These are phyloP conservation scores for Thalassarche chlororhynchos DNA, from an alignment of 2,113 vertebrate species.

Conservation along the genomic window DNA sequence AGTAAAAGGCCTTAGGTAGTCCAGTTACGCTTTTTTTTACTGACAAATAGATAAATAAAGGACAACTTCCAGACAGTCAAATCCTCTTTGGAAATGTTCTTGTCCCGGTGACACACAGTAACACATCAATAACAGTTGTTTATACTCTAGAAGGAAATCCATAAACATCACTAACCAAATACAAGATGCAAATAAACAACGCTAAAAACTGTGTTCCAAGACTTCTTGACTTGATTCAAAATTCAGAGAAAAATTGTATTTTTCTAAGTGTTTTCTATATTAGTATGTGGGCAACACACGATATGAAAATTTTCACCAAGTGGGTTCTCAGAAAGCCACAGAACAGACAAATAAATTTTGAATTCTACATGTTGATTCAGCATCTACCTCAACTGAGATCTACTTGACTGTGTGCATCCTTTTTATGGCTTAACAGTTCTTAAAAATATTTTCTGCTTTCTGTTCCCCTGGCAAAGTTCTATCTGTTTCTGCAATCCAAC, in stretches of 20 bases:
- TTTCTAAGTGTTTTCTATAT: not conserved
- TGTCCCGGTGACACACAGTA: not conserved
- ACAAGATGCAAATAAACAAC: not conserved
- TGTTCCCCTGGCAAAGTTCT: not conserved
- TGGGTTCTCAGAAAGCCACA: not conserved
- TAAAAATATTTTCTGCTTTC: not conserved
- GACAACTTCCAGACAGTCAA: not conserved
- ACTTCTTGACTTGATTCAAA: not conserved
- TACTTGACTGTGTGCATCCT: not conserved
- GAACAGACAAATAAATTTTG: not conserved
- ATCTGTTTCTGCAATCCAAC: not conserved
- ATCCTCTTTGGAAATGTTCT: not conserved
- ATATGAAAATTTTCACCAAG: not conserved
- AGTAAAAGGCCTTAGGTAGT: not conserved
- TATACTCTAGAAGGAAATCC: not conserved
- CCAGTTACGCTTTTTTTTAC: not conserved
- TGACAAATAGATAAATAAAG: not conserved
- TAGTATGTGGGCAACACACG: not conserved
- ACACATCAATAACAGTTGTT: not conserved
- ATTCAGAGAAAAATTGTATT: not conserved
- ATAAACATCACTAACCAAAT: not conserved
- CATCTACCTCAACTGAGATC: not conserved
- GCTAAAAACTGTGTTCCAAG: rapidly evolving
- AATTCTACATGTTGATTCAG: not conserved
- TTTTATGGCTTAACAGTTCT: not conserved